Conservation (phyloP, 2,888 invertebrate species). For the Eilema griseolum region DNA sequence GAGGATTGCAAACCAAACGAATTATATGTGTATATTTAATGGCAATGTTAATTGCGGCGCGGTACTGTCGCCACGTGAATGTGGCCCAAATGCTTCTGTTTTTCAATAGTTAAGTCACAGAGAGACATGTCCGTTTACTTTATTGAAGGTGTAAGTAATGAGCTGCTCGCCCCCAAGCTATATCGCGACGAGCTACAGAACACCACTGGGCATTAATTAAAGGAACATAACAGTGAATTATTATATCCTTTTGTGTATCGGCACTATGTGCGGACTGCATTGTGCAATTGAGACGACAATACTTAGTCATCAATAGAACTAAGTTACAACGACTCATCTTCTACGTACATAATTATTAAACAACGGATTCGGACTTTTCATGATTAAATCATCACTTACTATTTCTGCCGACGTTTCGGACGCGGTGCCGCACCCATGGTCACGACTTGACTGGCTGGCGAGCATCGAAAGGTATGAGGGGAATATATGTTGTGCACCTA, state of each 20-base stretch:
- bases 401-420: too few relatives aligned
- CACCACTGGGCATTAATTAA: slow-evolving; percentile 11
- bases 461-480: too few relatives aligned
- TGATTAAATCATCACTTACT: too few relatives aligned
- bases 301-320: not conserved
- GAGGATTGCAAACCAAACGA: not conserved
- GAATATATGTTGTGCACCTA: too few relatives aligned
- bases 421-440: too few relatives aligned
- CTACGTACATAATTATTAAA: not conserved
- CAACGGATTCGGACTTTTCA: too few relatives aligned
- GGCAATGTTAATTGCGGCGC: slow-evolving; percentile 8
- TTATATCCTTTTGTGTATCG: not conserved
- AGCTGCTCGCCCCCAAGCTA: slow-evolving; percentile 3
- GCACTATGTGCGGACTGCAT: not conserved
- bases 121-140: slow-evolving; percentile 11
- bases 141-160: slow-evolving; percentile 25
- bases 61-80: slow-evolving; percentile 15
- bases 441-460: too few relatives aligned
- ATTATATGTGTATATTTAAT: slow-evolving; percentile 6
- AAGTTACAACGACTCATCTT: too few relatives aligned
- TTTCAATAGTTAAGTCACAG: slow-evolving; percentile 4
- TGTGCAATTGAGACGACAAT: too few relatives aligned
- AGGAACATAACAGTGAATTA: slow-evolving; percentile 11
- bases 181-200: not conserved
- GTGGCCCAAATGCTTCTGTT: slow-evolving; percentile 2